Evolutionary conservation across 2,888 invertebrate genomes (phyloP), one percentile per base, ranked within the genome.

Genomic region (Camponotus fellah): DNA sequence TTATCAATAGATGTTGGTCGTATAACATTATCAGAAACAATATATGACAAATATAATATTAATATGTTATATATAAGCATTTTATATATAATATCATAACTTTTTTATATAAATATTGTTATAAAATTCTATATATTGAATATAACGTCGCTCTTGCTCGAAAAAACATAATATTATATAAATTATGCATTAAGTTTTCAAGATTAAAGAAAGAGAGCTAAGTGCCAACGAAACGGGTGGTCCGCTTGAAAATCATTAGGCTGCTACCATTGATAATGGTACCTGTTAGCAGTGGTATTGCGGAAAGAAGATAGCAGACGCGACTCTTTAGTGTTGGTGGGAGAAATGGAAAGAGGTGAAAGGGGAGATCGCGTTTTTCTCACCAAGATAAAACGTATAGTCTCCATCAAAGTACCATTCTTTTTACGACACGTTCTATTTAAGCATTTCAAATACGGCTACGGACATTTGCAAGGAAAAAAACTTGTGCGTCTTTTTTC

Each of bases 241-340:
- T 90, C 88, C 86, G 88, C 91, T 92, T 92, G 91, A 92, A 92
- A 92, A 92, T 92, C 92, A 92, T 92, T 92, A 92, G 88, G 88
- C 87, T 71, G 56, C 83, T 85, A 49, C 83, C 86, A 89, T 88
- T 92, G 91, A 92, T 90, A 91, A 91, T 89, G 85, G 89, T 80
- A 64, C 84, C 86, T 87, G 91, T 89, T 90, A 85, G 84, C 86
- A 85, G 81, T 76, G 87, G 86, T 85, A 90, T 87, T 87, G 88
- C 91, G 92, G 92, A 92, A 91, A 88, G 87, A 89, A 92, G 91
- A 92, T 93, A 92, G 91, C 89, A 88, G 87, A 86, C 87, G 86
- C 90, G 89, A 90, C 89, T 91, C 90, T 92, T 91, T 87, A 90
- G 86, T 81, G 76, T 65, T 86, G 68, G 72, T 83, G 85, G 85